Evolutionary conservation across 1,140 invertebrate genomes (phyloP).

Genomic region (Notospermus geniculatus): DNA sequence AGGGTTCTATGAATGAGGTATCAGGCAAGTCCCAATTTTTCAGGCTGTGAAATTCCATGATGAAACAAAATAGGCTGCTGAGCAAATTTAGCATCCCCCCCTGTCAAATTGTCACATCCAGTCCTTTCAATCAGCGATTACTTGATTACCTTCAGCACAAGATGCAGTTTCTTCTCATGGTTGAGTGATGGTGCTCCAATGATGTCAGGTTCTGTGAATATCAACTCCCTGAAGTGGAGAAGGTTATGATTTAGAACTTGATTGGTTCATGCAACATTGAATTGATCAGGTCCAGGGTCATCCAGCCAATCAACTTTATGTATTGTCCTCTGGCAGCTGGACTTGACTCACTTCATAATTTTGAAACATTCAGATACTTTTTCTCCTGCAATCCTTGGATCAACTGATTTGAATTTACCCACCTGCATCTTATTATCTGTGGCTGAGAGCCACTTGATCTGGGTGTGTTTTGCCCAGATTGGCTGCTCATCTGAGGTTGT

Average conservation of each 20-base stretch:
- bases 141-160: slow-evolving; percentile 35
- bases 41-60: too few relatives aligned
- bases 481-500: too few relatives aligned
- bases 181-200: slow-evolving; percentile 34
- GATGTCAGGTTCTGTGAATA: slow-evolving; percentile 42
- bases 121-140: neutral
- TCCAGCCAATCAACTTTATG: neutral
- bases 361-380: neutral
- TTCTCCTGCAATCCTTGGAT: neutral
- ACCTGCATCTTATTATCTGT: slow-evolving; percentile 24
- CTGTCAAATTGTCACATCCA: neutral
- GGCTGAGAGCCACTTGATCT: slow-evolving; percentile 16
- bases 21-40: too few relatives aligned
- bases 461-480: too few relatives aligned
- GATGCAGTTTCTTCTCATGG: slow-evolving; percentile 24
- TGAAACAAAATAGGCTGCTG: too few relatives aligned
- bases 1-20: too few relatives aligned
- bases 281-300: neutral
- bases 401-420: neutral
- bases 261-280: neutral
- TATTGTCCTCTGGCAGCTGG: neutral
- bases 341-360: neutral
- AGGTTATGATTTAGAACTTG: too few relatives aligned
- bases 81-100: neutral
- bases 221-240: slow-evolving; percentile 38